A percentile compares a stretch with the other conserved stretches of the same genome.
These are phyloP conservation scores for Peromyscus leucopus DNA, from an alignment of 2,113 vertebrate genomes.

Conservation along the genomic window DNA sequence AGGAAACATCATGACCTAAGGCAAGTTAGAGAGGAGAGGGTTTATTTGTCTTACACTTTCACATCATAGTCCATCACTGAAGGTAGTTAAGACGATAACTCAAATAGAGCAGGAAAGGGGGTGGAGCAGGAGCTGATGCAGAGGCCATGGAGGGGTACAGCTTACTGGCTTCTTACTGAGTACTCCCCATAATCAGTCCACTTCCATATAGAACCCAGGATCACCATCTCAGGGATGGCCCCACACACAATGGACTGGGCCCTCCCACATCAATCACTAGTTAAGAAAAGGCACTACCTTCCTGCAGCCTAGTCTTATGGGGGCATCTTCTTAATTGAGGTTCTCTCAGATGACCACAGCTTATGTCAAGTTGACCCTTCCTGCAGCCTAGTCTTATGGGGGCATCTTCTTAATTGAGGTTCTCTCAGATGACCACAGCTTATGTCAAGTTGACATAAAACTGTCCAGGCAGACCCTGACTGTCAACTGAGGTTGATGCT, in stretches of 20 bases:
- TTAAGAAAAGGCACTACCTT: not conserved
- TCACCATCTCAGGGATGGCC: not conserved
- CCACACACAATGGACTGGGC: not conserved
- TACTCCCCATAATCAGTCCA: not conserved
- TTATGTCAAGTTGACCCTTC: too few relatives aligned
- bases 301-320: not conserved
- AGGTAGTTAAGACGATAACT: not conserved
- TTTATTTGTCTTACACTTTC: not conserved
- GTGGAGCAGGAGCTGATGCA: not conserved
- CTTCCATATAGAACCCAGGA: not conserved
- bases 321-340: not conserved
- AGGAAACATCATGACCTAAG: not conserved
- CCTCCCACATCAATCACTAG: not conserved
- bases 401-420: not conserved
- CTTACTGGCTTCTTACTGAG: not conserved
- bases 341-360: too few relatives aligned
- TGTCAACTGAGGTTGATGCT: not conserved
- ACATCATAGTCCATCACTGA: not conserved
- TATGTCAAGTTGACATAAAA: not conserved
- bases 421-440: too few relatives aligned
- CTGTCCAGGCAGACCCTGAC: not conserved
- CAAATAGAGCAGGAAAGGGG: not conserved
- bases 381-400: not conserved
- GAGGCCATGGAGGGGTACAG: not conserved
- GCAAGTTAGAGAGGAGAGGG: not conserved